Evolutionary conservation across 2,113 vertebrate species (phyloP), one percentile per base, ranked within the genome.

Genomic region (Malurus alboscapulatus): DNA sequence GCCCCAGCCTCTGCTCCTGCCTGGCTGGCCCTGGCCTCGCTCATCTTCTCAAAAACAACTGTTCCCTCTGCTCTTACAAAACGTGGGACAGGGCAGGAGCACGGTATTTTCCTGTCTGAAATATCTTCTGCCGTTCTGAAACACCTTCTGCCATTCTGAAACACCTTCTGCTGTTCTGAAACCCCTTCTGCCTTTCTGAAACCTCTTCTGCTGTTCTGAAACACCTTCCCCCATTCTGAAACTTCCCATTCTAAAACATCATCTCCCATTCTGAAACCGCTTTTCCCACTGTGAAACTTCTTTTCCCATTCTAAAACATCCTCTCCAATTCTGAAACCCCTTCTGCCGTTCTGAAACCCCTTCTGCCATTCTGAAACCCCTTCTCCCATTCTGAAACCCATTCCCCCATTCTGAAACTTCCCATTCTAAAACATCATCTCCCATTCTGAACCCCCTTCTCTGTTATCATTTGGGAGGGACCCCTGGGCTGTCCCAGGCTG

Each of bases 161-260:
- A n/a, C 8, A 9, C 6, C 5, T 58, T 47, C 45, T 47, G 18
- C 22, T 14, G 5, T 57, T 22, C 55, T 57, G 32, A 58, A 36
- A 36, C 14, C 10, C 20, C 9, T 47, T 75, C 26, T 0, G 0
- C 7, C 36, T 36, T 57, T 22, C 55, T 57, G 32, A 58, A 36
- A 36, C 14, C 10, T 13, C 9, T 47, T 75, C 26, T 0, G 0
- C 7, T 1, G 0, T 11, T 36, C 47, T 48, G 65, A 67, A 67
- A 26, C 12, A 5, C 6, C 13, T 73, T 38, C 20, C 1, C 1
- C 8, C 2, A 0, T 15, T 24, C 44, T 61, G 34, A 15, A 76
- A 32, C 12, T 5, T 1, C 7, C 22, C 5, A 2, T 24, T 32
- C 68, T 44, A 22, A n/a, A 27, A 72, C 9, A n/a, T 0, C 21